Evolutionary conservation across 2,888 invertebrate genomes (phyloP).

Genomic region (Ctena decussata): DNA sequence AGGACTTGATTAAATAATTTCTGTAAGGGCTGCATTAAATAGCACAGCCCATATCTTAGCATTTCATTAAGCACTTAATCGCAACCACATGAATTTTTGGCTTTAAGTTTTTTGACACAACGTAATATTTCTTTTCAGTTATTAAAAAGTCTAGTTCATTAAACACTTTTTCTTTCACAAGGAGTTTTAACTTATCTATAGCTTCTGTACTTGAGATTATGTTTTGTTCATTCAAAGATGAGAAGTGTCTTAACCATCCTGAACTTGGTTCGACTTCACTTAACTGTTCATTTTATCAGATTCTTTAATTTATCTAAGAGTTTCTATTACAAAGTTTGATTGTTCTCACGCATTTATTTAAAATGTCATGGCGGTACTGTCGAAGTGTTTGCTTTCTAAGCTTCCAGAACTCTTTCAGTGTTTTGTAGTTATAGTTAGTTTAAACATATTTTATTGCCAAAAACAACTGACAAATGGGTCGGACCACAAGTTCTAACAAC

Average conservation of each 20-base stretch:
- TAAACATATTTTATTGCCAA: too few relatives aligned
- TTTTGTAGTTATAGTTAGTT: too few relatives aligned
- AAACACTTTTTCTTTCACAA: too few relatives aligned
- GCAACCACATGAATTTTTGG: neutral
- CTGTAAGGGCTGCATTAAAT: neutral
- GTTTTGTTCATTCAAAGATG: too few relatives aligned
- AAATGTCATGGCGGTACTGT: neutral
- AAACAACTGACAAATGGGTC: too few relatives aligned
- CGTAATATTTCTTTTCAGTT: neutral
- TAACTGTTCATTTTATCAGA: neutral
- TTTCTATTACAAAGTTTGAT: neutral
- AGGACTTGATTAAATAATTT: neutral
- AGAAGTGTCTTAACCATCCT: too few relatives aligned
- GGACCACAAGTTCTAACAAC: too few relatives aligned
- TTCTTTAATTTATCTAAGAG: neutral
- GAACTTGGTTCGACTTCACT: too few relatives aligned
- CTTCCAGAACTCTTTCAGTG: neutral
- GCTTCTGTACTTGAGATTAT: too few relatives aligned
- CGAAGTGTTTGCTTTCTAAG: neutral
- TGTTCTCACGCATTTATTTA: too few relatives aligned
- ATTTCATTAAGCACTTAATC: constrained; percentile 15
- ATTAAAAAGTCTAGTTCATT: neutral
- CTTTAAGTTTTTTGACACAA: neutral
- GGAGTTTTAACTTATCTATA: too few relatives aligned
- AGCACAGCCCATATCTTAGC: neutral